Evolutionary conservation across 2,888 invertebrate genomes (phyloP).

Genomic region (Laothoe populi): DNA sequence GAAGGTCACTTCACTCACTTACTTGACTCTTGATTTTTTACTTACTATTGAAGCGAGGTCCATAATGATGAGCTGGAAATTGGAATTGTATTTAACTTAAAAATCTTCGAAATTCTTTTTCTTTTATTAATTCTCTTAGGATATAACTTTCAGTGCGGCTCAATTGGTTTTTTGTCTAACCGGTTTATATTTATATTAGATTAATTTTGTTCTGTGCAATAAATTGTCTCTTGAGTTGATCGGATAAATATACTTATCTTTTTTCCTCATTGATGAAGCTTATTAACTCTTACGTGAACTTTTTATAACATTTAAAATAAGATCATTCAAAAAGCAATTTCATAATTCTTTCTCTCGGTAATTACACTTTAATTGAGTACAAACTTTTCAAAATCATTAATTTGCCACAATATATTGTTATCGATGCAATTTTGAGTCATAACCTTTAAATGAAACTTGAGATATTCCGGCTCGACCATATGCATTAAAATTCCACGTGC

Average conservation of each 20-base stretch:
- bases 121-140: too few species aligned
- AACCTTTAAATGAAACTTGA: slow-evolving; percentile 14
- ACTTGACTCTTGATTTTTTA: too few species aligned
- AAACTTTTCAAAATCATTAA: slow-evolving; percentile 16
- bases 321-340: not conserved
- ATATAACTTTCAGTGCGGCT: not conserved
- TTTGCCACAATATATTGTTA: slow-evolving; percentile 21
- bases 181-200: not conserved
- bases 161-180: not conserved
- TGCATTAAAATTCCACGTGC: slow-evolving; percentile 13
- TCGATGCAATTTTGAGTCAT: slow-evolving; percentile 10
- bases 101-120: not conserved
- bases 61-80: too few species aligned
- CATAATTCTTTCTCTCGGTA: slow-evolving; percentile 6
- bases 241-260: not conserved
- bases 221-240: not conserved
- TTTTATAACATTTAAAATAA: slow-evolving; percentile 15
- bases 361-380: not conserved
- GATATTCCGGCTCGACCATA: not conserved
- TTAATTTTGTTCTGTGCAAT: not conserved
- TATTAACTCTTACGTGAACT: slow-evolving; percentile 8
- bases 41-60: too few species aligned
- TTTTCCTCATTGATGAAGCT: not conserved
- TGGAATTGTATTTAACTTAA: not conserved
- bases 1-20: too few species aligned